These are phyloP conservation scores for Pandemis corylana DNA, from an alignment of 2,888 invertebrate genomes.

Conservation along the genomic window DNA sequence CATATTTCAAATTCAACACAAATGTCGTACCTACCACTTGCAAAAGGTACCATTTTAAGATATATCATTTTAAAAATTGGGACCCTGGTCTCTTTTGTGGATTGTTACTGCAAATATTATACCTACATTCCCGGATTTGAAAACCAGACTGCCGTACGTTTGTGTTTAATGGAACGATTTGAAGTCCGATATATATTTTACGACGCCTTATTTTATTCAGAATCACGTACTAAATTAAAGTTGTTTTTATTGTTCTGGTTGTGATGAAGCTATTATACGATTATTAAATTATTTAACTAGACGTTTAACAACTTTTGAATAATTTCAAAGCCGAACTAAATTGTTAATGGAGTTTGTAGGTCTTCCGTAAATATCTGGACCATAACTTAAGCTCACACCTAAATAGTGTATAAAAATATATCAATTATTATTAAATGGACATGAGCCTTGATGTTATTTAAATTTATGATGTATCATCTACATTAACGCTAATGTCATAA, in stretches of 20 bases:
- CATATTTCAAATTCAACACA: too few species aligned
- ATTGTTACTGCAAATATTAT: background rate
- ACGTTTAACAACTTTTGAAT: background rate
- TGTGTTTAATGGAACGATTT: conserved; percentile 2
- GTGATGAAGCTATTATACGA: conserved; percentile 27
- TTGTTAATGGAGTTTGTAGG: background rate
- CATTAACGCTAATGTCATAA: conserved; percentile 17
- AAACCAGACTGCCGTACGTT: background rate
- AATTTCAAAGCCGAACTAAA: background rate
- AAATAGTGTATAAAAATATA: background rate
- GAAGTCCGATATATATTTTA: background rate
- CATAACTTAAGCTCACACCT: background rate
- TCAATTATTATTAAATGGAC: background rate
- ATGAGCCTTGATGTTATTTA: conserved; percentile 19
- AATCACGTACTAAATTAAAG: conserved; percentile 8
- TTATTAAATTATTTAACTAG: conserved; percentile 6
- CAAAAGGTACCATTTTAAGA: too few species aligned
- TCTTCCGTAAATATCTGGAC: background rate
- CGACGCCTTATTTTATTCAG: background rate
- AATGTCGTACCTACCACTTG: too few species aligned
- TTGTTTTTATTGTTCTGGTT: conserved; percentile 25
- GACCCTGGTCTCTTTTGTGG: too few species aligned
- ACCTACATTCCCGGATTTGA: background rate
- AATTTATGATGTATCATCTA: conserved; percentile 18
- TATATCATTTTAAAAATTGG: too few species aligned